phyloP scores from a whole-genome alignment of 2,888 invertebrate genomes.

The Tribolium freemani region DNA sequence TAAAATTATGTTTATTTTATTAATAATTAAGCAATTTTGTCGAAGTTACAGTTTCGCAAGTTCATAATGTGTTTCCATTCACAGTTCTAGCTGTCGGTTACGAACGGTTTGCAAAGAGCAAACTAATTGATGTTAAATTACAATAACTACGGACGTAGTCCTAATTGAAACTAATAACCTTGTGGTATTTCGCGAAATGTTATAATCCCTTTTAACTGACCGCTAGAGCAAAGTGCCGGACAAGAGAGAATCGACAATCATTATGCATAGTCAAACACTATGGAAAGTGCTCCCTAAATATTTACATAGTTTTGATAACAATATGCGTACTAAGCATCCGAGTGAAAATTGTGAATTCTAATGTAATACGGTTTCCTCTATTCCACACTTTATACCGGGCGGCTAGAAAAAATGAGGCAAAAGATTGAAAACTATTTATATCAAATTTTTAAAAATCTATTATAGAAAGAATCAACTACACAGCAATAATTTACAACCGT shows the following conservation, averaged over 20 bases:
- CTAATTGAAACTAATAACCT: conserved; percentile 44
- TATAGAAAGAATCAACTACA: no score
- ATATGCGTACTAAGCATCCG: neutral
- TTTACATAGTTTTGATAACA: conserved; percentile 6
- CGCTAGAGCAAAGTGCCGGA: conserved; percentile 8
- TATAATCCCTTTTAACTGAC: conserved; percentile 38
- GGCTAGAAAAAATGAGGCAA: no score
- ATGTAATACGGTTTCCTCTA: neutral
- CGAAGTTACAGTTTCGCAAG: neutral
- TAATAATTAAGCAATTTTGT: neutral
- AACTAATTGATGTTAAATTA: conserved; percentile 13
- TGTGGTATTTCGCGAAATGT: conserved; percentile 28
- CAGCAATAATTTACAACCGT: no score
- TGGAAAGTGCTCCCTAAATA: conserved; percentile 11
- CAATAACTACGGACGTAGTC: conserved; percentile 25
- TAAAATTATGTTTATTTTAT: no score
- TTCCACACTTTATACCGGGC: no score
- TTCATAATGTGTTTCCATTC: neutral
- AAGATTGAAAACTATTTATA: no score
- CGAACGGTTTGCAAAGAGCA: neutral
- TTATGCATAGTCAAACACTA: conserved; percentile 24
- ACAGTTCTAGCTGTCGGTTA: neutral
- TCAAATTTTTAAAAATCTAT: no score
- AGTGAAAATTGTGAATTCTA: neutral
- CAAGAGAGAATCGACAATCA: conserved; percentile 22